phyloP scores from a whole-genome alignment of 2,888 invertebrate species.

The Biston betularia region DNA sequence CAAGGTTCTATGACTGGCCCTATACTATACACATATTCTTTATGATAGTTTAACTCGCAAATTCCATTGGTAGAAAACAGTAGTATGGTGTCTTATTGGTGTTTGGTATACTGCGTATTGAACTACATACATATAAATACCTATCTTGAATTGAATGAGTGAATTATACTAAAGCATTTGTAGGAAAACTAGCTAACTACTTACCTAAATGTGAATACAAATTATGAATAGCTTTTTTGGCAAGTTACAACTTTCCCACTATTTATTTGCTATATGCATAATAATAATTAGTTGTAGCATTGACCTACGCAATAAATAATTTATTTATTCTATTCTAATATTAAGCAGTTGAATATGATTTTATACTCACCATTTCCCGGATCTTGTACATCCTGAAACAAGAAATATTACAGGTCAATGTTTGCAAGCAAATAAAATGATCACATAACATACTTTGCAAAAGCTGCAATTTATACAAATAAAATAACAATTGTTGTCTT shows the following conservation, averaged over 20 bases:
- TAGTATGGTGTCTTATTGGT: too few relatives aligned
- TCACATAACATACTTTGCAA: constrained; percentile 26
- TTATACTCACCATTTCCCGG: constrained; percentile 69
- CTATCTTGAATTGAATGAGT: too few relatives aligned
- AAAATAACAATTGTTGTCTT: not conserved
- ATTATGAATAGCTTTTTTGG: too few relatives aligned
- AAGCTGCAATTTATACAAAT: constrained; percentile 43
- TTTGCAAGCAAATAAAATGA: constrained; percentile 38
- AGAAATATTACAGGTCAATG: constrained; percentile 48
- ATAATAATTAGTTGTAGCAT: too few relatives aligned
- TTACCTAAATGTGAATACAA: too few relatives aligned
- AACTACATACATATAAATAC: too few relatives aligned
- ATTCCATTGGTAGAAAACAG: too few relatives aligned
- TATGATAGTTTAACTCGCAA: not conserved
- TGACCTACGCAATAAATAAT: not conserved
- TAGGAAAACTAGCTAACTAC: too few relatives aligned
- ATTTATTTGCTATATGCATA: too few relatives aligned
- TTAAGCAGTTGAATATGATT: not conserved
- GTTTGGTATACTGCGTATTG: too few relatives aligned
- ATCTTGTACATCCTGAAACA: constrained; percentile 80
- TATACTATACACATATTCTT: constrained; percentile 1
- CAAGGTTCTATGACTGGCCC: constrained; percentile 11
- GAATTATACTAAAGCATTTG: too few relatives aligned
- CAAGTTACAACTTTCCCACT: too few relatives aligned
- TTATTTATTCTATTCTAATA: not conserved